These are phyloP conservation scores for Chrysemys picta DNA, from an alignment of 2,113 vertebrate species.

Conservation along the genomic window DNA sequence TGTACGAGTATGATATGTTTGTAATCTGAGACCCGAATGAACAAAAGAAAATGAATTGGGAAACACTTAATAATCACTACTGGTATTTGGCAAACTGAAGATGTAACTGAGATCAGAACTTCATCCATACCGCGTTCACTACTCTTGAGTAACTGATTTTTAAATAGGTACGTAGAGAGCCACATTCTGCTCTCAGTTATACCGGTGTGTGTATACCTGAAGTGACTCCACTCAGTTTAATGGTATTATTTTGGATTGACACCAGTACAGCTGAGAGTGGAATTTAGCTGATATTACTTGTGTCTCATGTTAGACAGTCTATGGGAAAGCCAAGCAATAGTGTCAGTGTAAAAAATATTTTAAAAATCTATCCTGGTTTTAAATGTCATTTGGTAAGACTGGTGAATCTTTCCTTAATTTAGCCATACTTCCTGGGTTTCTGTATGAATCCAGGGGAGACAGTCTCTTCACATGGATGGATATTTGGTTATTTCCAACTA, in stretches of 20 bases:
- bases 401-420: neutral
- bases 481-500: neutral
- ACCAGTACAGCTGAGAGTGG: neutral
- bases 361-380: neutral
- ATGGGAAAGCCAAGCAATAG: neutral
- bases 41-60: neutral
- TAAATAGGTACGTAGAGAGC: neutral
- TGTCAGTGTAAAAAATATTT: neutral
- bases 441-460: neutral
- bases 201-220: neutral
- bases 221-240: neutral
- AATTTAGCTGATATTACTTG: neutral
- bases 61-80: neutral
- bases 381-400: neutral
- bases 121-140: neutral
- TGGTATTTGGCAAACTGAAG: neutral
- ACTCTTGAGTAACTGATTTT: neutral
- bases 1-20: neutral
- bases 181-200: neutral
- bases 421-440: neutral
- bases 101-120: neutral
- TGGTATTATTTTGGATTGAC: neutral
- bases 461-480: neutral
- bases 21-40: neutral
- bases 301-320: neutral